Evolutionary conservation across 1,140 invertebrate species (phyloP), one percentile per base, ranked within the genome.

Genomic region (Chrysopa pallens): DNA sequence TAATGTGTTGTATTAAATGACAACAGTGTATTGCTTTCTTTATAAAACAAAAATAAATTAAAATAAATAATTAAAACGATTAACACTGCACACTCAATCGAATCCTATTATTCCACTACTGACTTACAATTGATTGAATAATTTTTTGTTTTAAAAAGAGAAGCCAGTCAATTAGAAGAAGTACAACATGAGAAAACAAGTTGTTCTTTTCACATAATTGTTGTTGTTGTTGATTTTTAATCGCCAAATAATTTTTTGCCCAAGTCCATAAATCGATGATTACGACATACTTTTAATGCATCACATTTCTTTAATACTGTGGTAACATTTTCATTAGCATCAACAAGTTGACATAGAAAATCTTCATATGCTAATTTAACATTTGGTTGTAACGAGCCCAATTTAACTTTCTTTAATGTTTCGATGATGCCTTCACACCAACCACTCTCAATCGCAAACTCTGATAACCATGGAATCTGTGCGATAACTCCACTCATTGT

Each of bases 321-420:
- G 17, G 72, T 71, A 28, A 81, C 78, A 60, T 69, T 72, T 39
- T 76, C 68, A 61, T 86, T 85, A 38, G 84, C 81, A 47, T 84
- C 80, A 7, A 88, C 82, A 47, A 90, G 66, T 58, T 80, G 78
- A 53, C 81, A 84, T 9, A 92, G 64, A 54, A 92, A 80, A 62
- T 91, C 85, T 64, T 92, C 87, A 63, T 83, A 90, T 12, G 87
- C 86, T 29, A 80, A 84, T 54, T 88, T 86, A 0, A 87, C 78
- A 56, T 84, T 87, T 0, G 79, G 70, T 11, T 81, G 80, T 17
- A 91, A 61, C 11, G 78, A 76, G 36, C 84, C 84, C 48, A 82
- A 71, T 59, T 81, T 83, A 0, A 89, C 84, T 64, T 84, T 80
- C 39, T 73, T 73, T 33, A 91, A 64, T 40, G 78, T 80, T 48